Conservation (phyloP, 2,797 vertebrate genomes). For the Poecilia picta region DNA sequence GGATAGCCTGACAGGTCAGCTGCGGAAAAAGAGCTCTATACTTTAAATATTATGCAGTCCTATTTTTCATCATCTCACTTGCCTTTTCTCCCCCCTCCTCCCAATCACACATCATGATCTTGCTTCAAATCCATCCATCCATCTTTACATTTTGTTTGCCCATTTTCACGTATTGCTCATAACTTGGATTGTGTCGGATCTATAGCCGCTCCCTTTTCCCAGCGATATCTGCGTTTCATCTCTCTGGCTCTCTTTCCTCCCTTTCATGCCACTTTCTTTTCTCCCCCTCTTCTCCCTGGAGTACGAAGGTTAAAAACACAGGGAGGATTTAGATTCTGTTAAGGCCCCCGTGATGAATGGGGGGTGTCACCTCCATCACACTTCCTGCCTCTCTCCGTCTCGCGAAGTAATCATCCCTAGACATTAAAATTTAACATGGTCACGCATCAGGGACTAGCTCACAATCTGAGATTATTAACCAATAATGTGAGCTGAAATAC, state of each 20-base stretch:
- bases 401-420: constrained; percentile 68
- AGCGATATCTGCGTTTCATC: constrained; percentile 29
- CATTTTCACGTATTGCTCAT: constrained; percentile 28
- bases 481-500: constrained; percentile 39
- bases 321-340: constrained; percentile 75
- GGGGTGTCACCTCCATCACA: constrained; percentile 68
- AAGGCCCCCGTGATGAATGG: constrained; percentile 74
- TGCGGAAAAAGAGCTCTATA: constrained; percentile 39
- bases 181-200: constrained; percentile 40
- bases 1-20: constrained; percentile 67
- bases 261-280: not conserved
- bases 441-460: constrained; percentile 46
- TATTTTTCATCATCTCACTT: constrained; percentile 47
- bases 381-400: constrained; percentile 68
- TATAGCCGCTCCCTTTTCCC: constrained; percentile 20
- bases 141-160: constrained; percentile 42
- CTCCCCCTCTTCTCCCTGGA: constrained; percentile 31
- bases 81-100: not conserved
- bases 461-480: constrained; percentile 58
- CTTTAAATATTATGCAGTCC: constrained; percentile 49
- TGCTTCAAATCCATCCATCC: constrained; percentile 46
- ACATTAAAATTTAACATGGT: constrained; percentile 81
- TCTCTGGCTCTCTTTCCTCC: constrained; percentile 16
- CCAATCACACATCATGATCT: constrained; percentile 23
- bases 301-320: constrained; percentile 81